Percentiles rank a stretch among this genome's conserved stretches.
These are phyloP conservation scores for Misgurnus mizolepis DNA, from an alignment of 2,113 vertebrate species.

Conservation along the genomic window DNA sequence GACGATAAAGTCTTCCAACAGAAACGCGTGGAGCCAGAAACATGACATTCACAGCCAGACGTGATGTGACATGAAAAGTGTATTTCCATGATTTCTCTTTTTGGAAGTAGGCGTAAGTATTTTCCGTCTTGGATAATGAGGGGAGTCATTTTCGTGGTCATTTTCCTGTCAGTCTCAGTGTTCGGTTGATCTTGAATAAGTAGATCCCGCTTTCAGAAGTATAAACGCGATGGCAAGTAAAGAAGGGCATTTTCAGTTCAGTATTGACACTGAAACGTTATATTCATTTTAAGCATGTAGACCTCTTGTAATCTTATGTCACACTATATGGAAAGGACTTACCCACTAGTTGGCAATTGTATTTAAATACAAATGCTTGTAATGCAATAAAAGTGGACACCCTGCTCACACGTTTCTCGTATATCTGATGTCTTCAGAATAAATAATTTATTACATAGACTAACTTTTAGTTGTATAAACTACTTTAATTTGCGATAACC, in stretches of 20 bases:
- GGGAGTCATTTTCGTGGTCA: constrained; percentile 72
- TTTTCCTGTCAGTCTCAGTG: constrained; percentile 74
- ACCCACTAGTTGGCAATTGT: constrained; percentile 16
- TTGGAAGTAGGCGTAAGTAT: constrained; percentile 66
- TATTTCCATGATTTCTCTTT: constrained; percentile 66
- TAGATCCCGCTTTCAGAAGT: constrained; percentile 55
- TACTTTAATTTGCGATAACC: no score
- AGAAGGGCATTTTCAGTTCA: constrained; percentile 61
- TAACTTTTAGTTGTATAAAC: no score
- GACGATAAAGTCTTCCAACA: constrained; percentile 60
- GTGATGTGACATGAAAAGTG: constrained; percentile 65
- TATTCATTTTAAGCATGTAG: constrained; percentile 50
- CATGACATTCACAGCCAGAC: constrained; percentile 61
- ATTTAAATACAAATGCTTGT: constrained; percentile 46
- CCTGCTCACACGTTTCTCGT: not conserved
- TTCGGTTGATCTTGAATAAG: constrained; percentile 66
- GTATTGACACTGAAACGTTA: constrained; percentile 48
- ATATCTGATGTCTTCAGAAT: no score
- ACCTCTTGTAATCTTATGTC: constrained; percentile 49
- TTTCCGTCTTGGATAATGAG: constrained; percentile 68
- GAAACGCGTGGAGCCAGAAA: constrained; percentile 56
- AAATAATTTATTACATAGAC: no score
- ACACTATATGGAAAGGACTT: constrained; percentile 37
- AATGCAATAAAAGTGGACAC: constrained; percentile 55
- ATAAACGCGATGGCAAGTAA: constrained; percentile 52